These are phyloP conservation scores for Bombus soroeensis DNA, from an alignment of 1,140 invertebrate species.

Conservation along the genomic window DNA sequence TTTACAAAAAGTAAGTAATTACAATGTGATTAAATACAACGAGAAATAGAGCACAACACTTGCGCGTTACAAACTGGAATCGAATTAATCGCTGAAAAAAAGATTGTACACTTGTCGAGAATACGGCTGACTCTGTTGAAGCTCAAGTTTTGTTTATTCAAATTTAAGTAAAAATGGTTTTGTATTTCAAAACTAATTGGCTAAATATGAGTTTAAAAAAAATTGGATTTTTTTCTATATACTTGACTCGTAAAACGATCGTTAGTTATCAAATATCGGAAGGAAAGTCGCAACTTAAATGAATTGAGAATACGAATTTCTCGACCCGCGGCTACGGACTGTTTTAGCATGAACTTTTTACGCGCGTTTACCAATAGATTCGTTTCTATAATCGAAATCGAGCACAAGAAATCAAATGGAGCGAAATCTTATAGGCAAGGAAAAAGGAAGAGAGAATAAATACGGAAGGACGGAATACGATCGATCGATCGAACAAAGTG, in stretches of 20 bases:
- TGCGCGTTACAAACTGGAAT: neutral
- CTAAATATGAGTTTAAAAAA: neutral
- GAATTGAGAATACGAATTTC: neutral
- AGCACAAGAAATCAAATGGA: neutral
- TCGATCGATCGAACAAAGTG: no score
- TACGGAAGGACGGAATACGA: no score
- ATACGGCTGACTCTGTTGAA: neutral
- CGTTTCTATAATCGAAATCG: neutral
- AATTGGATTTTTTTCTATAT: neutral
- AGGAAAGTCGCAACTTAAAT: neutral
- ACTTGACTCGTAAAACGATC: neutral
- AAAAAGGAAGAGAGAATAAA: neutral
- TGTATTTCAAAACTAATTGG: neutral
- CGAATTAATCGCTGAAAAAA: neutral
- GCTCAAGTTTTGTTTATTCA: neutral
- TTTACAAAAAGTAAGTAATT: neutral
- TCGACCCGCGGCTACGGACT: neutral
- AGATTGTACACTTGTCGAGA: neutral
- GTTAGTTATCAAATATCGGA: neutral
- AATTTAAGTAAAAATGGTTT: neutral
- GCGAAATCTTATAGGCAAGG: neutral
- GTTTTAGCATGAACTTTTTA: neutral
- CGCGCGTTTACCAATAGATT: neutral
- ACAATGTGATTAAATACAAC: neutral
- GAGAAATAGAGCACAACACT: neutral